A percentile compares a stretch with the other conserved stretches of the same genome.
These are phyloP conservation scores for Napeogenes inachia DNA, from an alignment of 2,888 invertebrate species.

Conservation along the genomic window DNA sequence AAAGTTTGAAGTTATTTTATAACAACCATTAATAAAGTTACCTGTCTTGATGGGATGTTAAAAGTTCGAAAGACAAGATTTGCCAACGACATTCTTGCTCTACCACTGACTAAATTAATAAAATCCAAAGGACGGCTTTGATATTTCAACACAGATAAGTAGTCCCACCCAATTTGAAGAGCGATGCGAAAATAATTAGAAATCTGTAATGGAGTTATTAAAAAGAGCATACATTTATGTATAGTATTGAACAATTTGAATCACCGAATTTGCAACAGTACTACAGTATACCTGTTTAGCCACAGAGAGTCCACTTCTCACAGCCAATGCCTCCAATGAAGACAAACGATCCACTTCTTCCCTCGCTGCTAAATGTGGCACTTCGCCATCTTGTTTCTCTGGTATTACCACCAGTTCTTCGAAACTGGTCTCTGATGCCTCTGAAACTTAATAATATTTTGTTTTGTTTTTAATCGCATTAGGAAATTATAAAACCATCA, in stretches of 20 bases:
- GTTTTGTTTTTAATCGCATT: background rate
- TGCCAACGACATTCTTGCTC: slow-evolving; percentile 66
- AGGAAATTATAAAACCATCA: background rate
- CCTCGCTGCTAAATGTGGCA: slow-evolving; percentile 57
- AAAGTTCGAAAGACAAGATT: slow-evolving; percentile 70
- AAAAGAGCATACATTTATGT: no score
- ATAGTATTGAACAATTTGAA: background rate
- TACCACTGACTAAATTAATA: slow-evolving; percentile 67
- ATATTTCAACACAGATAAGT: slow-evolving; percentile 64
- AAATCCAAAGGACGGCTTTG: slow-evolving; percentile 65
- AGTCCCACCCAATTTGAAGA: slow-evolving; percentile 70
- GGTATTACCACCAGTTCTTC: slow-evolving; percentile 69
- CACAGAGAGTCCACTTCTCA: slow-evolving; percentile 55
- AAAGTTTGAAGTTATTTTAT: background rate
- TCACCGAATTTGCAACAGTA: background rate
- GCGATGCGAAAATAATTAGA: slow-evolving; percentile 68
- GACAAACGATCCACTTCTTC: slow-evolving; percentile 67
- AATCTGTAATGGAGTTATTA: slow-evolving; percentile 38
- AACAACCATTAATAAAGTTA: slow-evolving; percentile 29
- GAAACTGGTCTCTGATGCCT: slow-evolving; percentile 66
- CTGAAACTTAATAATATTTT: slow-evolving; percentile 49
- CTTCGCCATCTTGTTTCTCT: slow-evolving; percentile 55
- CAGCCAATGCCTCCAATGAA: slow-evolving; percentile 64
- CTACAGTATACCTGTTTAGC: slow-evolving; percentile 55
- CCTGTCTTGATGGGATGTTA: slow-evolving; percentile 66